These are phyloP conservation scores for Dichetophora obliterata DNA, from an alignment of 2,888 invertebrate species.

Conservation along the genomic window DNA sequence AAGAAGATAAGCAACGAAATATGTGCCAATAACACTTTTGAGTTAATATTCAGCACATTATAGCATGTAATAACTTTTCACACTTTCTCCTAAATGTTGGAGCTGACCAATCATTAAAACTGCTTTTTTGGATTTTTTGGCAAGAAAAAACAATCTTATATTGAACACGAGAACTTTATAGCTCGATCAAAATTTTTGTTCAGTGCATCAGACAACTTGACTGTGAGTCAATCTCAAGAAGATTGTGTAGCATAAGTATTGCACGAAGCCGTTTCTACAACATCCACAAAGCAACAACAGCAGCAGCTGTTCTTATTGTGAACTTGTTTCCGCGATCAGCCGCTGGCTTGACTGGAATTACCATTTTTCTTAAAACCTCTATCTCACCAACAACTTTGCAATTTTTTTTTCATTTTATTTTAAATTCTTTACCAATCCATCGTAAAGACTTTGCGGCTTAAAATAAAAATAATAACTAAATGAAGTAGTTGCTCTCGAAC, in stretches of 20 bases:
- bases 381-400: not conserved
- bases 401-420: not conserved
- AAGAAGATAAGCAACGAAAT: too few relatives aligned
- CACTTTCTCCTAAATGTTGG: too few relatives aligned
- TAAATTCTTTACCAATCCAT: not conserved
- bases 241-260: not conserved
- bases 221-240: not conserved
- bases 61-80: too few relatives aligned
- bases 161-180: too few relatives aligned
- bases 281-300: not conserved
- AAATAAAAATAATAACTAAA: not conserved
- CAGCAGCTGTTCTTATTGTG: conserved; percentile 1
- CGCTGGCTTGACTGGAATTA: conserved; percentile 14
- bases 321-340: conserved; percentile 26
- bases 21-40: too few relatives aligned
- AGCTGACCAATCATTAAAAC: too few relatives aligned
- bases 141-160: too few relatives aligned
- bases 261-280: not conserved
- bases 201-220: not conserved
- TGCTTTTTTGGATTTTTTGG: too few relatives aligned
- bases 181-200: not conserved
- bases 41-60: too few relatives aligned
- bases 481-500: conserved; percentile 31
- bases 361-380: conserved; percentile 4
- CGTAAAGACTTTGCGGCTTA: not conserved